Percentiles rank a stretch among this genome's conserved stretches.
These are phyloP conservation scores for Drosophila aff. DNA, from an alignment of 1,140 invertebrate genomes.

Conservation along the genomic window DNA sequence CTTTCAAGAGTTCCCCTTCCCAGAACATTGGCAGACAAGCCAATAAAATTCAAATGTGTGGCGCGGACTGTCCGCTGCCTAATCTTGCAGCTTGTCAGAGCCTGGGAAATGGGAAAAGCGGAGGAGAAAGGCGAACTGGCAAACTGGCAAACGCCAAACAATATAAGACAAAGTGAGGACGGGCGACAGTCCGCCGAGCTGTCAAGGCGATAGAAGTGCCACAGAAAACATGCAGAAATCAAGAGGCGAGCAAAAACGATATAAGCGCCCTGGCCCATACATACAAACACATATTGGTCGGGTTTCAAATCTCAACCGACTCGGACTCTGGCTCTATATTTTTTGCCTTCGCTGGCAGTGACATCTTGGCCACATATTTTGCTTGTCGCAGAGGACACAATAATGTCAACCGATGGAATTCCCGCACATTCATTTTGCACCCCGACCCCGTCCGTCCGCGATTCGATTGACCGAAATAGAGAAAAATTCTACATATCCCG, in stretches of 20 bases:
- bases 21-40: conserved; percentile 57
- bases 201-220: conserved; percentile 69
- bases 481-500: conserved; percentile 66
- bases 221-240: conserved; percentile 76
- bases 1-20: conserved; percentile 13
- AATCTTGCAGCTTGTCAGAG: conserved; percentile 68
- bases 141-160: conserved; percentile 58
- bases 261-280: conserved; percentile 28
- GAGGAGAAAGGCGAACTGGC: conserved; percentile 18
- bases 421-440: conserved; percentile 81
- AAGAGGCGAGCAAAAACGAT: conserved; percentile 44
- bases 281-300: conserved; percentile 41
- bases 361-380: conserved; percentile 84
- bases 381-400: conserved; percentile 79
- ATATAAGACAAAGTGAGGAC: conserved; percentile 60
- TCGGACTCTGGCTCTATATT: conserved; percentile 20
- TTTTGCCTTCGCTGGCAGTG: conserved; percentile 39
- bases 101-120: conserved; percentile 46
- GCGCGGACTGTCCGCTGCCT: conserved; percentile 70
- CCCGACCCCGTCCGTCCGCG: conserved; percentile 36
- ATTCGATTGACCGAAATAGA: conserved; percentile 79
- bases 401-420: conserved; percentile 80
- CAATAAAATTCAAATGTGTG: conserved; percentile 85
- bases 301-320: conserved; percentile 13
- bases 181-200: conserved; percentile 53